These are phyloP conservation scores for Urocolius indicus DNA, from an alignment of 2,113 vertebrate genomes.

Conservation along the genomic window DNA sequence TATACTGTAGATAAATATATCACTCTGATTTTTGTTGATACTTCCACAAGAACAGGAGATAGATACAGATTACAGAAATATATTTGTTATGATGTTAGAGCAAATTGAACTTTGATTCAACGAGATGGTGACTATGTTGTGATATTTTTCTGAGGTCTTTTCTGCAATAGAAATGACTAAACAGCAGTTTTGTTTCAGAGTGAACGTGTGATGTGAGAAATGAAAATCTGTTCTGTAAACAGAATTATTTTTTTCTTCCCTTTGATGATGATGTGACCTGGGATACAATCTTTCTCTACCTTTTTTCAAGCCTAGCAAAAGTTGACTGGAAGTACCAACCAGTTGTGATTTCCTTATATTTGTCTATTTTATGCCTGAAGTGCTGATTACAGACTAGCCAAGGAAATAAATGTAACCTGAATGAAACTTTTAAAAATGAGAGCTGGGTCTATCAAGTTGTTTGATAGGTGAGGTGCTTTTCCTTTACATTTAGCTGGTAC, in stretches of 20 bases:
- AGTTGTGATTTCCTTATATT: neutral
- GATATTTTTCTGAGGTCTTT: conserved; percentile 1
- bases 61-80: conserved; percentile 19
- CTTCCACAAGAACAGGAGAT: neutral
- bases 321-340: neutral
- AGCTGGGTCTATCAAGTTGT: neutral
- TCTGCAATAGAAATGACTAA: neutral
- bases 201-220: neutral
- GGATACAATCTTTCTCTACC: neutral
- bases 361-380: neutral
- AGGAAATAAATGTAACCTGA: neutral
- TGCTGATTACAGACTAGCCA: neutral
- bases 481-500: neutral
- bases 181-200: accelerated
- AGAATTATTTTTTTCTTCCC: neutral
- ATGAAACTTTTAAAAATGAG: neutral
- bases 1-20: conserved; percentile 15
- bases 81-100: neutral
- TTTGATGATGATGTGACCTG: neutral
- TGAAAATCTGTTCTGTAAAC: neutral
- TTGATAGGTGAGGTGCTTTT: neutral
- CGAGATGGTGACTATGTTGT: neutral
- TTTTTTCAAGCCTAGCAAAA: neutral
- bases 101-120: conserved; percentile 35
- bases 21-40: conserved; percentile 42